These are phyloP conservation scores for Dorcus parallelipipedus DNA, from an alignment of 2,888 invertebrate genomes.

Conservation along the genomic window DNA sequence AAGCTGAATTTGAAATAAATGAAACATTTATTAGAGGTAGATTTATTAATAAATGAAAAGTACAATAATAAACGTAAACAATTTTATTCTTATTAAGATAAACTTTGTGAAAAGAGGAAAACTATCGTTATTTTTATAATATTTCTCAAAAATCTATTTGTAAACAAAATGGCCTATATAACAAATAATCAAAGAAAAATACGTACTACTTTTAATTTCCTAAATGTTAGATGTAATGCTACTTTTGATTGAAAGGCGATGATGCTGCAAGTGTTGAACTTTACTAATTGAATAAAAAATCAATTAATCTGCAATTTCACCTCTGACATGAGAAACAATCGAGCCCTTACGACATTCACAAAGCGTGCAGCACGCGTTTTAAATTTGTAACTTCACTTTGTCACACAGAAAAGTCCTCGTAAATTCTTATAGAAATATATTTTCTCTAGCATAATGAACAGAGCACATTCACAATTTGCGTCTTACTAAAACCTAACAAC, in stretches of 20 bases:
- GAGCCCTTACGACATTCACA: too few relatives aligned
- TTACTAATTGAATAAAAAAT: too few relatives aligned
- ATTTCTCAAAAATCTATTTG: background rate
- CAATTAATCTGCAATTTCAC: too few relatives aligned
- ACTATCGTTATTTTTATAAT: slow-evolving; percentile 10
- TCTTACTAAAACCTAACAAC: slow-evolving; percentile 32
- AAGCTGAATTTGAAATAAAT: slow-evolving; percentile 2
- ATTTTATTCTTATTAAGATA: slow-evolving; percentile 42
- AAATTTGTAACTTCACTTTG: too few relatives aligned
- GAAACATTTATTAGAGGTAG: slow-evolving; percentile 47
- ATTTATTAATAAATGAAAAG: slow-evolving; percentile 51
- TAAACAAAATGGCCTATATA: too few relatives aligned
- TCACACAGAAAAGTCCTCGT: slow-evolving; percentile 11
- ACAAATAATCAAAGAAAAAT: too few relatives aligned
- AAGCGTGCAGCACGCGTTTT: too few relatives aligned
- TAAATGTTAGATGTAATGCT: too few relatives aligned
- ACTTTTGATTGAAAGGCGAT: too few relatives aligned
- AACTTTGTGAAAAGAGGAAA: slow-evolving; percentile 35
- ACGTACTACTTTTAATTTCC: too few relatives aligned
- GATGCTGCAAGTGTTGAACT: too few relatives aligned
- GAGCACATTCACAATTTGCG: slow-evolving; percentile 14
- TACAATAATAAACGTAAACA: slow-evolving; percentile 48
- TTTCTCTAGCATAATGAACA: slow-evolving; percentile 13
- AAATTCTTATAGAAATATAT: slow-evolving; percentile 16
- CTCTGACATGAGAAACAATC: too few relatives aligned